Conservation (phyloP, 1,140 invertebrate species). For the Aphaenogaster floridana region DNA sequence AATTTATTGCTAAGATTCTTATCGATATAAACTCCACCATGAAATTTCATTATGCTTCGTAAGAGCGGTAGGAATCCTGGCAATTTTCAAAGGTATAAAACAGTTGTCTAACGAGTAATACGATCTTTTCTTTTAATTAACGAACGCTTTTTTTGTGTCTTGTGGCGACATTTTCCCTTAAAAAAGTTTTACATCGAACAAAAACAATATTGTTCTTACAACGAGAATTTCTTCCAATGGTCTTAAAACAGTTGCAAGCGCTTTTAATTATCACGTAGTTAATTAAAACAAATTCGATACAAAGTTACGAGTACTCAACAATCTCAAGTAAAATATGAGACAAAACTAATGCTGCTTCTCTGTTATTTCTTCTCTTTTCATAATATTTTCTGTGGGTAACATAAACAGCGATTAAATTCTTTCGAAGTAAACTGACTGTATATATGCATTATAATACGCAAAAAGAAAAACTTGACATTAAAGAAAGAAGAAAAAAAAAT, state of each 20-base stretch:
- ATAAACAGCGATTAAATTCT: constrained; percentile 53
- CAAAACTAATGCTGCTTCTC: background rate
- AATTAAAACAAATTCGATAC: constrained; percentile 43
- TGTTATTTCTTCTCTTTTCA: constrained; percentile 23
- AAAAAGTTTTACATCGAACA: constrained; percentile 6
- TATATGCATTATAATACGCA: background rate
- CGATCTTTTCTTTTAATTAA: constrained; percentile 1
- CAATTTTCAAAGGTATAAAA: constrained; percentile 18
- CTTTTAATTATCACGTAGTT: constrained; percentile 34
- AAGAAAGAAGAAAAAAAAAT: background rate
- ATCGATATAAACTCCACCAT: constrained; percentile 11
- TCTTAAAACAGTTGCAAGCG: constrained; percentile 28
- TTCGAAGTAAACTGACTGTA: constrained; percentile 18
- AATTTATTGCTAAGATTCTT: constrained; percentile 10
- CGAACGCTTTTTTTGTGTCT: background rate
- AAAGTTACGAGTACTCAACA: constrained; percentile 8
- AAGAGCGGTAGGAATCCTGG: background rate
- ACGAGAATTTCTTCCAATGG: constrained; percentile 25
- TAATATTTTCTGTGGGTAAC: background rate
- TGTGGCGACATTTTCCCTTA: background rate
- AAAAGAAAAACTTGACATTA: background rate
- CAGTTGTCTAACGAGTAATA: constrained; percentile 13
- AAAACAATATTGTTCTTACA: background rate
- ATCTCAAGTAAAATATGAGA: constrained; percentile 28
- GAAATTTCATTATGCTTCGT: constrained; percentile 8